Conservation (phyloP, 2,797 vertebrate genomes). For the Eleutherodactylus coqui region DNA sequence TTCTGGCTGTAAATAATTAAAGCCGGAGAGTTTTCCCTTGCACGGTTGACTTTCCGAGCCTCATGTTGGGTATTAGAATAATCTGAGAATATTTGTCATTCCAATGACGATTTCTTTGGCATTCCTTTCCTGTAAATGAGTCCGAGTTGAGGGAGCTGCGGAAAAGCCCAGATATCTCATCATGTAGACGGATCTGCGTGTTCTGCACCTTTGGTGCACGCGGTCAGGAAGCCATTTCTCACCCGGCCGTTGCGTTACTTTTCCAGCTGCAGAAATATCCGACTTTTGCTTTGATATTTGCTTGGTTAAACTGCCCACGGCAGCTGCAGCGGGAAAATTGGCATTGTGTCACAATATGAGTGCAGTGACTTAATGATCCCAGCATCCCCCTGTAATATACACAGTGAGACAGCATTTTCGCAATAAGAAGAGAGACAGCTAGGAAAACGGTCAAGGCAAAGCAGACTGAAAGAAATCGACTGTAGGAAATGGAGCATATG, state of each 20-base stretch:
- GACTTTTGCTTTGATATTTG: slow-evolving; percentile 38
- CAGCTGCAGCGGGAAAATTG: slow-evolving; percentile 21
- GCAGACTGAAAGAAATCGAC: not conserved
- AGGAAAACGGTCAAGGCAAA: not conserved
- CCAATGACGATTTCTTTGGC: not conserved
- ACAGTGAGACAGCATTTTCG: not conserved
- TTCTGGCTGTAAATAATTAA: slow-evolving; percentile 34
- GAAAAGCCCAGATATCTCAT: slow-evolving; percentile 14
- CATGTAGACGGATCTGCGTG: not conserved
- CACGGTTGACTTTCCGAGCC: slow-evolving; percentile 38
- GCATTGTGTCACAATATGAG: slow-evolving; percentile 1
- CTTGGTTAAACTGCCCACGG: slow-evolving; percentile 26
- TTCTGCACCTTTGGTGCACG: not conserved
- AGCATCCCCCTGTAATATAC: not conserved
- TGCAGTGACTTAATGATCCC: slow-evolving; percentile 38
- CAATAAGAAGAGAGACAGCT: not conserved
- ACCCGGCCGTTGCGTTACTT: not conserved
- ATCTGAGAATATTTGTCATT: slow-evolving; percentile 41
- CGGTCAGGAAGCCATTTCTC: not conserved
- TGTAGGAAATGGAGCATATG: not conserved
- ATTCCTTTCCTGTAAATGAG: slow-evolving; percentile 17
- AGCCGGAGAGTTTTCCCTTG: slow-evolving; percentile 15
- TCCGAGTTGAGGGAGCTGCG: slow-evolving; percentile 1
- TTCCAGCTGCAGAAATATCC: slow-evolving; percentile 41
- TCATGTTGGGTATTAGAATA: slow-evolving; percentile 39